Percentiles rank a stretch among this genome's conserved stretches.
Evolutionary conservation across 2,888 invertebrate genomes (phyloP).

Genomic region (Acronicta aceris): DNA sequence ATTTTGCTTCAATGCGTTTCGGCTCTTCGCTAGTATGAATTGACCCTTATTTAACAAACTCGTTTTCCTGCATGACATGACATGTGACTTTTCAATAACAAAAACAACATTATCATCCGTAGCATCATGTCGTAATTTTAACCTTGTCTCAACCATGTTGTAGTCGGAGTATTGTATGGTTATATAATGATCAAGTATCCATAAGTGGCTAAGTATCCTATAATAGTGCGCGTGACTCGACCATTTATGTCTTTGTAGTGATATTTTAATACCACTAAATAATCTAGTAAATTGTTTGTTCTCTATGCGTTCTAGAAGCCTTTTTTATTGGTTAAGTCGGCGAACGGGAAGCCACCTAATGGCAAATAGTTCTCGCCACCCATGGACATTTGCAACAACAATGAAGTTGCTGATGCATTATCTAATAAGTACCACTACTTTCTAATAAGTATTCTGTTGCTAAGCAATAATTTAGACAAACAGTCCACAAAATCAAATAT

Average conservation of each 20-base stretch:
- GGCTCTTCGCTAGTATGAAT: too few relatives aligned
- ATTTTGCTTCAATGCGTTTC: too few relatives aligned
- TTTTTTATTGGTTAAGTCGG: too few relatives aligned
- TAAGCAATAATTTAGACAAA: too few relatives aligned
- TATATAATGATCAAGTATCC: constrained; percentile 30
- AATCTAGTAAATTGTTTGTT: background rate
- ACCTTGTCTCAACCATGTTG: constrained; percentile 32
- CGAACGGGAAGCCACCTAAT: too few relatives aligned
- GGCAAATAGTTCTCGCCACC: too few relatives aligned
- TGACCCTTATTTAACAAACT: background rate
- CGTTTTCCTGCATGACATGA: background rate
- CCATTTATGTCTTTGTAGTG: constrained; percentile 17
- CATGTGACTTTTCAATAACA: constrained; percentile 1
- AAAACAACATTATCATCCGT: constrained; percentile 6
- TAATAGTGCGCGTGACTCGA: constrained; percentile 27
- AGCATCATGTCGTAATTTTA: constrained; percentile 14
- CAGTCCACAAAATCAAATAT: too few relatives aligned
- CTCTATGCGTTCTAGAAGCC: too few relatives aligned
- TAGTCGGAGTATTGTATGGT: constrained; percentile 38
- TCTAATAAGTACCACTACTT: too few relatives aligned
- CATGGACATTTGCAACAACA: too few relatives aligned
- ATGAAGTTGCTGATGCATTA: too few relatives aligned
- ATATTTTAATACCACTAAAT: constrained; percentile 21
- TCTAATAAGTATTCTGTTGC: too few relatives aligned
- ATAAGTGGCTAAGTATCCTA: constrained; percentile 36